Percentiles rank a stretch among this genome's conserved stretches.
Conservation (phyloP, 2,797 vertebrate species). For the Alosa sapidissima region DNA sequence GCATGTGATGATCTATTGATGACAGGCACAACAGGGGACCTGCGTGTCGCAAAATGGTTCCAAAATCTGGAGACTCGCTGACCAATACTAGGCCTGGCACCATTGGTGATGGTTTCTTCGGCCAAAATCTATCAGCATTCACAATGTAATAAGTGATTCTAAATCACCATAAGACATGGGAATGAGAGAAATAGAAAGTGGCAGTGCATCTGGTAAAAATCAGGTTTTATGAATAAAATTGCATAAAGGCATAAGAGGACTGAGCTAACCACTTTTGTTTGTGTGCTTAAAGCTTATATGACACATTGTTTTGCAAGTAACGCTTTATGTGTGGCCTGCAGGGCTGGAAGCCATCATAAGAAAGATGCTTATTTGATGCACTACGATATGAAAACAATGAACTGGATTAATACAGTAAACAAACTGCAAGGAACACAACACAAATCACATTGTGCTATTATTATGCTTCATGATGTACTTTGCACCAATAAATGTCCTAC, state of each 20-base stretch:
- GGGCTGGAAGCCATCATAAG: not conserved
- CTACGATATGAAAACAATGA: not conserved
- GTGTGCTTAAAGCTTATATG: too few species aligned
- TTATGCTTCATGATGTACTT: too few species aligned
- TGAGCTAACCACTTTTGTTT: too few species aligned
- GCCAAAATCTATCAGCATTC: too few species aligned
- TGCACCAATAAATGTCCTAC: not conserved
- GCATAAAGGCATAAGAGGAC: too few species aligned
- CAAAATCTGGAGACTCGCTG: not conserved
- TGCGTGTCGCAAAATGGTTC: not conserved
- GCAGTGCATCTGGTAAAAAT: not conserved
- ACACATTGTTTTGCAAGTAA: too few species aligned
- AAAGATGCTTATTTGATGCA: not conserved
- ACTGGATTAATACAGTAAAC: not conserved
- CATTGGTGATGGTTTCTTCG: too few species aligned
- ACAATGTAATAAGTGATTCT: not conserved
- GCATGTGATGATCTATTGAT: conserved; percentile 18
- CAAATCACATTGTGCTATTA: not conserved
- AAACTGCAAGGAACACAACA: not conserved
- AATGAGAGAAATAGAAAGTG: not conserved
- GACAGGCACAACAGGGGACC: not conserved
- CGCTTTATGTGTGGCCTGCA: too few species aligned
- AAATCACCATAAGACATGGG: not conserved
- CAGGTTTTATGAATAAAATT: too few species aligned
- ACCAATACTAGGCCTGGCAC: not conserved